Base-by-base conservation (phyloP, 2,888 invertebrate genomes). In the Xestia sexstrigata region DNA sequence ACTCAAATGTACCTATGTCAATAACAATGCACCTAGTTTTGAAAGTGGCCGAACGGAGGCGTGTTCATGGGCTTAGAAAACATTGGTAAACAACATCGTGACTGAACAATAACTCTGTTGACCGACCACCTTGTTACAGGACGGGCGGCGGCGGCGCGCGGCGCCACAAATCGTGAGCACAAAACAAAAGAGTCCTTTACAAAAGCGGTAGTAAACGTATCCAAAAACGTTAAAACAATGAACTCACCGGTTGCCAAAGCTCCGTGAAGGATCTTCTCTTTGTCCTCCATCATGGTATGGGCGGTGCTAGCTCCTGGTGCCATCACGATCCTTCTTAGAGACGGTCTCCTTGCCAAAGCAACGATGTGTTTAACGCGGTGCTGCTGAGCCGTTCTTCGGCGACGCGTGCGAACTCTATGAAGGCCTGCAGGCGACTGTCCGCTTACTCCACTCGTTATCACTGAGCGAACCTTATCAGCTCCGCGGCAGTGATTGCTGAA, bases 251-350 rank as follows among this genome's bases (percentile, higher is more conserved):
- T 89, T 76, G 95, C 92, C 85, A 95, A 88, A 82, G 93, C 93
- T 87, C 93, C 93, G 79, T 93, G 93, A 45, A 96, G 93, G 30
- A 94, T 91, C 88, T 97, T 96, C 91, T 96, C 96, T 91, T 97
- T 97, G 90, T 97, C 97, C 88, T 96, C 97, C 94, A 96, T 95
- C 97, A 97, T 97, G 60, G 96, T 90, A 88, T 97, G 97, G 81
- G 97, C 96, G 81, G 97, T 97, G 90, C 95, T 96, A 72, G 97
- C 95, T 94, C 96, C 96, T 69, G 97, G 97, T 90, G 97, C 97
- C 97, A 97, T 97, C 39, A 95, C 96, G 85, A 96, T 96, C 89
- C 96, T 94, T 90, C 95, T 95, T 75, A 96, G 88, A 80, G 96
- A 96, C 82, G 95, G 94, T 95, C 96, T 96, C 84, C 96, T 93